phyloP scores from a whole-genome alignment of 92 coral and sea anemone genomes.

The Hydrozoanthus gracilis region DNA sequence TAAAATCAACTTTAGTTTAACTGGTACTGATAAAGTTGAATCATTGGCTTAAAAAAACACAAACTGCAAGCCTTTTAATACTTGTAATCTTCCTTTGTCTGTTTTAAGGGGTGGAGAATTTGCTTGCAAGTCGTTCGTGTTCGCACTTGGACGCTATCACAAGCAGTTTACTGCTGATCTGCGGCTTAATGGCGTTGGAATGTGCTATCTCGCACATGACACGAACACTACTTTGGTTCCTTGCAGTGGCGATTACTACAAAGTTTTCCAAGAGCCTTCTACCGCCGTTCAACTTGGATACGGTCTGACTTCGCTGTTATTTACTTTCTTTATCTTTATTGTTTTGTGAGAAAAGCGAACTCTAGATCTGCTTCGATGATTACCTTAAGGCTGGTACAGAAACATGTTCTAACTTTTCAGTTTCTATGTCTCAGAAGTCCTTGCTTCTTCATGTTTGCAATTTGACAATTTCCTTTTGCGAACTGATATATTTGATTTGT shows the following conservation, averaged over 20 bases:
- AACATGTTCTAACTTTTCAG: too few relatives aligned
- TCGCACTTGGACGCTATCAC: not conserved
- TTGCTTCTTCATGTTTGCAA: too few relatives aligned
- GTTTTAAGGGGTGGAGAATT: not conserved
- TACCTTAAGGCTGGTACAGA: too few relatives aligned
- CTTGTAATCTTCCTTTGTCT: too few relatives aligned
- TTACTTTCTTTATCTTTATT: not conserved
- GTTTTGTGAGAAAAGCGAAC: not conserved
- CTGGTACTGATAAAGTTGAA: too few relatives aligned
- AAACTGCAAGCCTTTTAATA: too few relatives aligned
- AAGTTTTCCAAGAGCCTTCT: not conserved
- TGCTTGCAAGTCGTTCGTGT: not conserved
- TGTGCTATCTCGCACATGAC: not conserved
- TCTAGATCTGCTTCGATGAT: too few relatives aligned
- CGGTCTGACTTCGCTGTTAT: not conserved
- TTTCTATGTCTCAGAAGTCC: too few relatives aligned
- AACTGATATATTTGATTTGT: too few relatives aligned
- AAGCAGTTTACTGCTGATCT: not conserved
- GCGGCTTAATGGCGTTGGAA: not conserved
- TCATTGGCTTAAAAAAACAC: too few relatives aligned
- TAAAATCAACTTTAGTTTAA: too few relatives aligned
- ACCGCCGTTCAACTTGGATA: not conserved
- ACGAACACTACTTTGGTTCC: not conserved
- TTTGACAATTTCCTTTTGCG: too few relatives aligned
- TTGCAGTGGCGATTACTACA: not conserved